Conservation (phyloP, 2,888 invertebrate genomes). For the Euproctis similis region DNA sequence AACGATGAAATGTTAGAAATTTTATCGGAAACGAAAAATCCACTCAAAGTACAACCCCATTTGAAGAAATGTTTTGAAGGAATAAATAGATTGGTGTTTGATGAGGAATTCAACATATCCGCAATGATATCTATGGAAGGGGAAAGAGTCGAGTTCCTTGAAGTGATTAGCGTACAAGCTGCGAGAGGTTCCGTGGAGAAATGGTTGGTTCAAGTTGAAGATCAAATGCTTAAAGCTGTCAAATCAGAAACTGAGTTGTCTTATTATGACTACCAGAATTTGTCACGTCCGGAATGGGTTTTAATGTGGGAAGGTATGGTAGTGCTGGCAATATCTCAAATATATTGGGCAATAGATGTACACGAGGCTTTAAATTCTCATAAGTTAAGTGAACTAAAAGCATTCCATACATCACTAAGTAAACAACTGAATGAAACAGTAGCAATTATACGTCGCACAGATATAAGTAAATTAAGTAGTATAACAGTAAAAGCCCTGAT, state of each 20-base stretch:
- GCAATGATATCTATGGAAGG: slow-evolving; percentile 86
- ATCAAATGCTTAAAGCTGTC: slow-evolving; percentile 85
- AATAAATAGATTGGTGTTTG: slow-evolving; percentile 84
- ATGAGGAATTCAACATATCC: slow-evolving; percentile 81
- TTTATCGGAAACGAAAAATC: slow-evolving; percentile 91
- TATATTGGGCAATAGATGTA: slow-evolving; percentile 89
- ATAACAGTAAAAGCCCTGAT: slow-evolving; percentile 89
- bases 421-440: slow-evolving; percentile 84
- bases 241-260: slow-evolving; percentile 81
- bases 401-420: slow-evolving; percentile 73
- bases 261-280: slow-evolving; percentile 77
- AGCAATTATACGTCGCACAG: slow-evolving; percentile 81
- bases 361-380: slow-evolving; percentile 79
- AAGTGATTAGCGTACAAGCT: slow-evolving; percentile 79
- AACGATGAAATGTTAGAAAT: slow-evolving; percentile 94
- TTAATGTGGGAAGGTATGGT: slow-evolving; percentile 89
- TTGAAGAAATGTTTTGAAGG: slow-evolving; percentile 93
- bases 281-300: slow-evolving; percentile 81
- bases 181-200: slow-evolving; percentile 90
- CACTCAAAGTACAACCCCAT: slow-evolving; percentile 88
- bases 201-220: slow-evolving; percentile 89
- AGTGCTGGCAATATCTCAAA: slow-evolving; percentile 85
- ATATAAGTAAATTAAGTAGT: slow-evolving; percentile 81
- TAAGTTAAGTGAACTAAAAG: slow-evolving; percentile 70
- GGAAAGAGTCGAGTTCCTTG: slow-evolving; percentile 80